Percentiles rank a stretch among this genome's conserved stretches.
These are phyloP conservation scores for Ladona fulva DNA, from an alignment of 1,140 invertebrate species.

Conservation along the genomic window DNA sequence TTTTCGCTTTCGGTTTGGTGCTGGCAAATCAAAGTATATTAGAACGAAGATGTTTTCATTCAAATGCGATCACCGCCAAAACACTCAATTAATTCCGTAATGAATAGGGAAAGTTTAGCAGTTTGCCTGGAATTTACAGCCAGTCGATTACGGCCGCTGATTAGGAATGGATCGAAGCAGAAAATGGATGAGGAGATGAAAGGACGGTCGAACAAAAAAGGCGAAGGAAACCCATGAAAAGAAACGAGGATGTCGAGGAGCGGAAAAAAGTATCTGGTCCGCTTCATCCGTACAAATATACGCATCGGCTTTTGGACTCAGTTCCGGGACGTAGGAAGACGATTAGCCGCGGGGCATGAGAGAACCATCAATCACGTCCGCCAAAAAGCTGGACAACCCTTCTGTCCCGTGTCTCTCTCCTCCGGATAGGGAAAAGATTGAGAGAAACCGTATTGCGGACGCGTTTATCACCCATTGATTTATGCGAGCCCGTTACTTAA, in stretches of 20 bases:
- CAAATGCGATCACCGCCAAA: too few species aligned
- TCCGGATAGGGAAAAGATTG: constrained; percentile 3
- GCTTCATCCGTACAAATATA: background rate
- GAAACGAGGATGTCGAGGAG: too few species aligned
- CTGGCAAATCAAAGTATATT: too few species aligned
- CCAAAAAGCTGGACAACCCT: background rate
- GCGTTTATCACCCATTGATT: constrained; percentile 5
- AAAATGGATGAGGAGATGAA: background rate
- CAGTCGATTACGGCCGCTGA: too few species aligned
- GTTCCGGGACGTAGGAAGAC: background rate
- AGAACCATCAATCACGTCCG: background rate
- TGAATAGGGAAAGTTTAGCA: too few species aligned
- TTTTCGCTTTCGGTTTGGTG: too few species aligned
- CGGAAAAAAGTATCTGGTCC: background rate
- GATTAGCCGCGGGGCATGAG: background rate
- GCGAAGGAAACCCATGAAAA: background rate
- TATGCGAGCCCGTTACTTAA: constrained; percentile 8
- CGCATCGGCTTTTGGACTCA: background rate
- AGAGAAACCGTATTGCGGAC: background rate
- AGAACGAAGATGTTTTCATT: too few species aligned
- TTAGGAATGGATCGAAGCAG: too few species aligned
- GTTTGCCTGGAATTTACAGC: too few species aligned
- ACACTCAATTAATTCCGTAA: too few species aligned
- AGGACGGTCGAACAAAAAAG: background rate
- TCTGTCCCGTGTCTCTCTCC: background rate